Evolutionary conservation across 2,113 vertebrate species (phyloP).

Genomic region (Castor canadensis): DNA sequence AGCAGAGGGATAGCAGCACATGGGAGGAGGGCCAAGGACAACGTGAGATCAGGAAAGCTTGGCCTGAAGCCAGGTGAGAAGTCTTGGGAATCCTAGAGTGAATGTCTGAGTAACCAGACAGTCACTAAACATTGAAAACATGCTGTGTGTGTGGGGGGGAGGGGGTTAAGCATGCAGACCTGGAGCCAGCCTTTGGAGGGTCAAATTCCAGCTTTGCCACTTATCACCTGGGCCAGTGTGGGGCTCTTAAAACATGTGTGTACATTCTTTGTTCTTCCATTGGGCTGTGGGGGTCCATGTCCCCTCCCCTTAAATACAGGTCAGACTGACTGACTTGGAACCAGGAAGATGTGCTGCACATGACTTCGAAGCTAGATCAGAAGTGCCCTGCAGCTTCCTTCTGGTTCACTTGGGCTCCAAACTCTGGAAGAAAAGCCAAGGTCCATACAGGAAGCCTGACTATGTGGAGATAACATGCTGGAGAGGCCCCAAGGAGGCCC

Average conservation of each 20-base stretch:
- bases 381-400: neutral
- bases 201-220: neutral
- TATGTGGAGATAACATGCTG: neutral
- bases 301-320: neutral
- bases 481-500: neutral
- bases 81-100: neutral
- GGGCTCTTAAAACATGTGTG: neutral
- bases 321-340: neutral
- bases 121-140: neutral
- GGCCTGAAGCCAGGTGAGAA: neutral
- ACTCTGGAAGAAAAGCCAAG: neutral
- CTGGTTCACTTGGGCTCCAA: neutral
- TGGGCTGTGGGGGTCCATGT: neutral
- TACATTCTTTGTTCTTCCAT: neutral
- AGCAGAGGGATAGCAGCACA: neutral
- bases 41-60: neutral
- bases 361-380: neutral
- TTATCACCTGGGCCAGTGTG: neutral
- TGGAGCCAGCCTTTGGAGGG: neutral
- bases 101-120: neutral
- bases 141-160: too few species aligned
- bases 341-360: neutral
- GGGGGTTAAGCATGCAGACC: neutral
- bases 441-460: neutral
- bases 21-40: neutral